Evolutionary conservation across 2,797 vertebrate species (phyloP), one percentile per base, ranked within the genome.

Genomic region (Valencia hispanica): DNA sequence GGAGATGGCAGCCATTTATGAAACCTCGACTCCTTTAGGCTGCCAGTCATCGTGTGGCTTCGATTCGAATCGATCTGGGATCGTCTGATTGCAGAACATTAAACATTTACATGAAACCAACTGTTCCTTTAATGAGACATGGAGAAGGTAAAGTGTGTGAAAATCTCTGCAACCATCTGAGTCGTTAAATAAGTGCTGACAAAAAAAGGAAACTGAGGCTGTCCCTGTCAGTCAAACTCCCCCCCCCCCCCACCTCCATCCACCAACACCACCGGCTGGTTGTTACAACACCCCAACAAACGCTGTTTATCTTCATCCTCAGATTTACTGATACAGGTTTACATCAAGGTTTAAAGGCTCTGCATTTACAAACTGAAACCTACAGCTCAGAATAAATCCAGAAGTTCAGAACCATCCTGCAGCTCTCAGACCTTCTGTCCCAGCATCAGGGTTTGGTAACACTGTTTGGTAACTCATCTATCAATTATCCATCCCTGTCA

Each of bases 1-100:
- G 94, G 92, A 93, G 86, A 92, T 1, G 81, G 90, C 91, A 88
- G 93, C 93, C 91, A 88, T 93, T 93, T 88, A 87, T 95, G 91
- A 88, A 93, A 93, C 90, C 10, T 61, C 30, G 14, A 18, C 57
- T 61, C 57, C 87, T 84, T 85, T 88, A 84, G 91, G 92, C 93
- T 93, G 93, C 93, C 94, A 75, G 87, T 80, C 75, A 79, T 43
- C 61, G 39, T 39, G 34, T 36, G 39, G 30, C 88, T 82, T 68
- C 77, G 74, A 86, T 88, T 69, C 25, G 0, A 36, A 79, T 75
- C 15, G 0, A 27, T 45, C 27, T 22, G 36, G 0, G 15, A 17
- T 3, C 0, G 5, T 6, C 15, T 5, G 53, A 25, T 11, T 0
- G 22, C 7, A 27, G 18, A 43, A 6, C 0, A 4, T 41, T 20